Evolutionary conservation across 2,797 vertebrate genomes (phyloP).

Genomic region (Sebastes nivosus): DNA sequence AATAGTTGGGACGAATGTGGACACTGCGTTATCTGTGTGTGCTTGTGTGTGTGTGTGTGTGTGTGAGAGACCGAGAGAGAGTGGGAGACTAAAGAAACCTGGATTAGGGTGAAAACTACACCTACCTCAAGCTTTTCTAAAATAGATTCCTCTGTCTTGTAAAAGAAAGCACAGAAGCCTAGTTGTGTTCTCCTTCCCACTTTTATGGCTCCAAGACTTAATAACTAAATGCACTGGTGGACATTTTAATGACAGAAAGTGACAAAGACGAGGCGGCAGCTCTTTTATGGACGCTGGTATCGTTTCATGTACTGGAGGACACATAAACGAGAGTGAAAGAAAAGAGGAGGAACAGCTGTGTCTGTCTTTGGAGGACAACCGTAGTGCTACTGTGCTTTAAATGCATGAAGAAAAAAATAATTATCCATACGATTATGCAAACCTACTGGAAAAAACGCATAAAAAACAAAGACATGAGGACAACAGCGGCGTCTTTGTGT

Average conservation of each 20-base stretch:
- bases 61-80: background rate
- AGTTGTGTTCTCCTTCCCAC: background rate
- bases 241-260: constrained; percentile 39
- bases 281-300: constrained; percentile 14
- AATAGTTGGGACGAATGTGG: constrained; percentile 13
- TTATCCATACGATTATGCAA: constrained; percentile 2
- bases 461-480: background rate
- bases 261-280: constrained; percentile 37
- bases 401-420: background rate
- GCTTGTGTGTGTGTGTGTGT: background rate
- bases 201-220: constrained; percentile 18
- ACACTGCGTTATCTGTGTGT: background rate
- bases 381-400: background rate
- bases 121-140: constrained; percentile 18
- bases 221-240: background rate
- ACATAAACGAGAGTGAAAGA: background rate
- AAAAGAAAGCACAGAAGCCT: constrained; percentile 17
- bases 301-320: constrained; percentile 10
- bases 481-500: constrained; percentile 48
- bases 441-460: constrained; percentile 25
- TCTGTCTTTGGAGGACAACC: background rate
- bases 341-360: constrained; percentile 19
- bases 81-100: background rate
- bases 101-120: background rate
- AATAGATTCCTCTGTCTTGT: background rate